phyloP scores from a whole-genome alignment of 2,888 invertebrate species.

The Coelinius sp. region DNA sequence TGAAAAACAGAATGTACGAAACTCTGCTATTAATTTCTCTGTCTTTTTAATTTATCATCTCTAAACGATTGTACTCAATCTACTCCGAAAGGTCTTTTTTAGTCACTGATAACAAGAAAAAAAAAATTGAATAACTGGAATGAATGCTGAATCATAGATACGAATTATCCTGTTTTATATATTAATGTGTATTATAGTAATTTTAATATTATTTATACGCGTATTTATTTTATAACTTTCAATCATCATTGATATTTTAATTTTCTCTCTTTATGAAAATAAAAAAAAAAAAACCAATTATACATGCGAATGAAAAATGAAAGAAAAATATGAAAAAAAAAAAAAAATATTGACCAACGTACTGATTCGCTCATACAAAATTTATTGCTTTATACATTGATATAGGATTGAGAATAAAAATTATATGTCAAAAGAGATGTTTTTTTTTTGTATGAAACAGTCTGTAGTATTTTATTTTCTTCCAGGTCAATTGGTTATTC shows the following conservation, averaged over 20 bases:
- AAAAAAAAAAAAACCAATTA: constrained; percentile 15
- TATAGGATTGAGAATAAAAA: constrained; percentile 65
- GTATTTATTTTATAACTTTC: constrained; percentile 68
- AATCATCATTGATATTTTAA: constrained; percentile 50
- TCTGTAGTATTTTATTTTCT: constrained; percentile 31
- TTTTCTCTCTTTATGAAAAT: constrained; percentile 28
- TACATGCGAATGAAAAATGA: constrained; percentile 34
- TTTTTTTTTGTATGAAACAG: constrained; percentile 39
- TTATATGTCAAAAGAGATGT: constrained; percentile 57
- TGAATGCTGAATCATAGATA: neutral
- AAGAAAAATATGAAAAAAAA: constrained; percentile 2
- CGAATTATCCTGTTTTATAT: constrained; percentile 48
- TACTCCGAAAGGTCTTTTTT: constrained; percentile 47
- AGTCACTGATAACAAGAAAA: constrained; percentile 44
- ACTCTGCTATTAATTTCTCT: constrained; percentile 13
- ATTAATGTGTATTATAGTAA: constrained; percentile 69
- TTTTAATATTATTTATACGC: constrained; percentile 68
- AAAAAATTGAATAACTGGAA: constrained; percentile 21
- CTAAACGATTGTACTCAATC: constrained; percentile 50
- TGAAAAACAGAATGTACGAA: constrained; percentile 11
- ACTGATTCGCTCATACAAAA: constrained; percentile 65
- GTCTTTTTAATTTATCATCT: constrained; percentile 26
- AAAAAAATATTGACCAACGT: constrained; percentile 64
- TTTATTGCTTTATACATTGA: constrained; percentile 69
- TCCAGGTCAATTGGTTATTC: neutral